Evolutionary conservation across 2,113 vertebrate genomes (phyloP).

Genomic region (Oxygymnocypris stewartii): DNA sequence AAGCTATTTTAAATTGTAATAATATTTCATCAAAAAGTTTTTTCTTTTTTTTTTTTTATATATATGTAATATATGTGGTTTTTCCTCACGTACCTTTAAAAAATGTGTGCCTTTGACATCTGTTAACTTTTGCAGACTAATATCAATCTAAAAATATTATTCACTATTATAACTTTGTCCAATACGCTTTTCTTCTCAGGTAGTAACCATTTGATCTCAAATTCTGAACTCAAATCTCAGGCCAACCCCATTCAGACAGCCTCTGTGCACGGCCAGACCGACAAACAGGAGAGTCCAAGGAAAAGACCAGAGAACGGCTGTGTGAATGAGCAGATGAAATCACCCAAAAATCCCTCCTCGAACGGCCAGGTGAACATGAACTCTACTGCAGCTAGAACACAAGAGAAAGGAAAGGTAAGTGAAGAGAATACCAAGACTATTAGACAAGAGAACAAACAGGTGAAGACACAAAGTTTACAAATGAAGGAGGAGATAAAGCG

Average conservation of each 20-base stretch:
- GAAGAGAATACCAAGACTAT: conserved; percentile 25
- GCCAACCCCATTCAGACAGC: conserved; percentile 32
- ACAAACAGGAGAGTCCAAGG: conserved; percentile 44
- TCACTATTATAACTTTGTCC: background rate
- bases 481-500: conserved; percentile 49
- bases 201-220: conserved; percentile 35
- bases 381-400: conserved; percentile 37
- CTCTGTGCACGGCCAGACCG: conserved; percentile 31
- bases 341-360: conserved; percentile 54
- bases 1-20: background rate
- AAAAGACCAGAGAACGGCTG: conserved; percentile 41
- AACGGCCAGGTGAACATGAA: conserved; percentile 29
- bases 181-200: conserved; percentile 3
- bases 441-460: conserved; percentile 50
- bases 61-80: background rate
- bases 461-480: conserved; percentile 52
- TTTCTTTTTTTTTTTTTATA: no score
- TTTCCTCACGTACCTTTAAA: background rate
- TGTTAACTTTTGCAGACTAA: background rate
- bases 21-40: background rate
- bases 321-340: conserved; percentile 52
- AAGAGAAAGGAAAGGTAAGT: conserved; percentile 35
- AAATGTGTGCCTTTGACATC: background rate
- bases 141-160: background rate
- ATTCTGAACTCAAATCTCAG: conserved; percentile 56